These are phyloP conservation scores for Tarsius wallacei DNA, from an alignment of 2,797 vertebrate genomes.

Conservation along the genomic window DNA sequence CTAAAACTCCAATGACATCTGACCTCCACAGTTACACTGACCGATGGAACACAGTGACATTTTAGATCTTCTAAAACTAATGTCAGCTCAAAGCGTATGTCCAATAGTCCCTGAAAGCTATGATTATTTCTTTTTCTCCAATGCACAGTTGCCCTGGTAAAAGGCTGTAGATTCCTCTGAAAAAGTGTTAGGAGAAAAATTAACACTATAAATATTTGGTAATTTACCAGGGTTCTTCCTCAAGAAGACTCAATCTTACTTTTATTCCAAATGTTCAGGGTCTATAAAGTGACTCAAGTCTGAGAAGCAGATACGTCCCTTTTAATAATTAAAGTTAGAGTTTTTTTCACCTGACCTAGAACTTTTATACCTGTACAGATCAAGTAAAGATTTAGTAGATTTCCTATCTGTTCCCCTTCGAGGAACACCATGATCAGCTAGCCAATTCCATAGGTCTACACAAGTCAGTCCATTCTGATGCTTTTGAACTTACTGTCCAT, in stretches of 20 bases:
- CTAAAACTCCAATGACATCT: neutral
- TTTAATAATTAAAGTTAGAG: neutral
- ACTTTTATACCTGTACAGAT: neutral
- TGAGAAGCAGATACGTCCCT: neutral
- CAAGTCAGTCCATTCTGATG: neutral
- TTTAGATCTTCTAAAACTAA: neutral
- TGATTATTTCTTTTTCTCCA: neutral
- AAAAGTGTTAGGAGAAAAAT: neutral
- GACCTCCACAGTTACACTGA: neutral
- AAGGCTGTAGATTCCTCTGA: neutral
- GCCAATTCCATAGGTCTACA: neutral
- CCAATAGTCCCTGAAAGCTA: neutral
- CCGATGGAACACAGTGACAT: neutral
- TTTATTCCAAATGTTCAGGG: neutral
- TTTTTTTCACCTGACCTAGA: neutral
- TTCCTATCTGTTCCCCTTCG: neutral
- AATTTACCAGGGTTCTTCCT: neutral
- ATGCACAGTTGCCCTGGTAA: neutral
- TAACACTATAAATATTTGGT: neutral
- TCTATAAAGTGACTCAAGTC: neutral
- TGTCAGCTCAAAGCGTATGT: neutral
- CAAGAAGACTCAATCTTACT: neutral
- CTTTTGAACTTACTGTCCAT: no score
- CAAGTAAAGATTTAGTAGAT: neutral
- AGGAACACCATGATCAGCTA: neutral